Evolutionary conservation across 92 coral and sea anemone species (phyloP).

Genomic region (Phymanthus crucifer): DNA sequence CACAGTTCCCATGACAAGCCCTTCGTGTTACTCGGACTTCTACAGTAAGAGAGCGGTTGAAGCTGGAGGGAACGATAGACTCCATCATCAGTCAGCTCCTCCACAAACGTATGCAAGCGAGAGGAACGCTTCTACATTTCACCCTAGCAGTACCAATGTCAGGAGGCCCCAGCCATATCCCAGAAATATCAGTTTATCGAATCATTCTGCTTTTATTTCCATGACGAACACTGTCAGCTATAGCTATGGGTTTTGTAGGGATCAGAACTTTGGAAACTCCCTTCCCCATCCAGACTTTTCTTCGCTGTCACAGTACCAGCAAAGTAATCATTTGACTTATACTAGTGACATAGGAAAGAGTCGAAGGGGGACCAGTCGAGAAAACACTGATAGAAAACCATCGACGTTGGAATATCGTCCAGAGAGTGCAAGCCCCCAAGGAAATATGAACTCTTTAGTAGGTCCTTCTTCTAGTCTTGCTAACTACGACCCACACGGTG

Average conservation of each 20-base stretch:
- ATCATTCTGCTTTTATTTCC: background rate
- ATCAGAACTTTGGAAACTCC: background rate
- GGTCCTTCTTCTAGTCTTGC: background rate
- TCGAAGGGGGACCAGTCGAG: background rate
- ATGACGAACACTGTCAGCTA: conserved; percentile 10
- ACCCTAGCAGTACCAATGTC: background rate
- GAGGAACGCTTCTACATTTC: background rate
- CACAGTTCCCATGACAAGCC: background rate
- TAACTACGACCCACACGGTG: background rate
- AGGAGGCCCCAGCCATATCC: background rate
- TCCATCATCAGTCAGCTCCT: background rate
- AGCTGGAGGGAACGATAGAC: conserved; percentile 3
- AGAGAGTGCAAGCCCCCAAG: background rate
- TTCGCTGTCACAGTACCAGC: background rate
- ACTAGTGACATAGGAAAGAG: background rate
- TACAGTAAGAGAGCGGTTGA: background rate
- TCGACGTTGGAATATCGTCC: conserved; percentile 24
- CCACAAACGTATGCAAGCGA: background rate
- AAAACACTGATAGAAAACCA: conserved; percentile 5
- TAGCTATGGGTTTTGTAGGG: conserved; percentile 8
- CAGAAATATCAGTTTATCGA: background rate
- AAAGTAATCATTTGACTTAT: background rate
- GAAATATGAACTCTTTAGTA: background rate
- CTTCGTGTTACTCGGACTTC: background rate
- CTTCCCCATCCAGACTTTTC: background rate